A percentile compares a stretch with the other conserved stretches of the same genome.
Evolutionary conservation across 2,113 vertebrate species (phyloP).

Genomic region (Chaetodon trifascialis): DNA sequence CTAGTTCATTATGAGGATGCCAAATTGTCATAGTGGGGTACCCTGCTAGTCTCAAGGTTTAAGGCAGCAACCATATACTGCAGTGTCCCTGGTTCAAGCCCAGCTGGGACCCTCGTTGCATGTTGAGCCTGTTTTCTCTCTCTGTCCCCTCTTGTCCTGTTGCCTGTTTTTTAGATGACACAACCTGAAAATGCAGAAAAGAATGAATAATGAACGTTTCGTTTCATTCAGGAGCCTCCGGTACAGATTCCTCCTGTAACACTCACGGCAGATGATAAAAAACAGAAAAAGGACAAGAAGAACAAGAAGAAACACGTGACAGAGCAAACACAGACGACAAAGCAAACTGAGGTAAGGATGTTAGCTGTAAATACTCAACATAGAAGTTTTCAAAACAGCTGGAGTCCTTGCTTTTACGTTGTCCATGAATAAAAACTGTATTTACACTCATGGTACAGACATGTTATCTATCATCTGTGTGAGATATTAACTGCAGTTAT

Average conservation of each 20-base stretch:
- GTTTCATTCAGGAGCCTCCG: constrained; percentile 54
- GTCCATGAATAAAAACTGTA: neutral
- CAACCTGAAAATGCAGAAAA: neutral
- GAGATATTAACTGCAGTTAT: neutral
- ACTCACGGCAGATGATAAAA: constrained; percentile 23
- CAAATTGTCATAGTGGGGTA: neutral
- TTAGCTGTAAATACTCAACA: neutral
- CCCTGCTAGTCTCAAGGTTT: neutral
- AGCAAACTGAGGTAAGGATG: constrained; percentile 61
- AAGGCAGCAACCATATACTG: neutral
- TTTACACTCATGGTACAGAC: constrained; percentile 1
- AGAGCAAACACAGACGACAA: constrained; percentile 20
- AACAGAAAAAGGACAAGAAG: constrained; percentile 59
- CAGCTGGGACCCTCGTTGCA: neutral
- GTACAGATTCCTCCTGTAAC: constrained; percentile 29
- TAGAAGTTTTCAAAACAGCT: neutral
- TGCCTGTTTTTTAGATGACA: neutral
- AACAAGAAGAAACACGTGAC: constrained; percentile 43
- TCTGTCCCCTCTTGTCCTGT: neutral
- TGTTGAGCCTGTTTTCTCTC: too few relatives aligned
- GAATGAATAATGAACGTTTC: constrained; percentile 2
- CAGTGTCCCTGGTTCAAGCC: neutral
- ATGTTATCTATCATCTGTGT: neutral
- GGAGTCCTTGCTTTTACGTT: neutral
- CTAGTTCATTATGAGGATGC: neutral